phyloP scores from a whole-genome alignment of 2,113 vertebrate species.

The Pimephales promelas region DNA sequence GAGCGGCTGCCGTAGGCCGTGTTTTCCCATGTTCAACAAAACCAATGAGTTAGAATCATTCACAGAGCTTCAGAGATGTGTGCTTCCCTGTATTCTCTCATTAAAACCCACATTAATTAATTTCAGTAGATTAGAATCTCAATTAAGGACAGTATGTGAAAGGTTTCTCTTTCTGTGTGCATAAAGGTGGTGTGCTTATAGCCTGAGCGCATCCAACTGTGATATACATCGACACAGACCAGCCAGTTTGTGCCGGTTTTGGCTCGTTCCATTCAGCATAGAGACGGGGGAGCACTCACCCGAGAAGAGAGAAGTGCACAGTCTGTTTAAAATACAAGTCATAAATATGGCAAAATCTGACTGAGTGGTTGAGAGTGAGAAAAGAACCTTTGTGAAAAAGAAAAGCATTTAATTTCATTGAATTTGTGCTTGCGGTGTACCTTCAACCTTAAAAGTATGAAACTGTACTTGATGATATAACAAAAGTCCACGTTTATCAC shows the following conservation, averaged over 20 bases:
- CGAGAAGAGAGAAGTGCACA: not conserved
- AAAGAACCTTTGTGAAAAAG: not conserved
- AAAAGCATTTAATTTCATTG: not conserved
- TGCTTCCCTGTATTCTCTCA: not conserved
- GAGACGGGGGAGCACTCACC: not conserved
- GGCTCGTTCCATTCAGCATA: not conserved
- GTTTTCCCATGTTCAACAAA: conserved; percentile 5
- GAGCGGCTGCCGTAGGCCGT: not conserved
- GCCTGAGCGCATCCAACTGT: not conserved
- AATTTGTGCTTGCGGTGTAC: no score
- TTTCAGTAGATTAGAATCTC: not conserved
- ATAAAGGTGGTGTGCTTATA: not conserved
- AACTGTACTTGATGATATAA: not conserved
- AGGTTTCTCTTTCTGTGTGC: not conserved
- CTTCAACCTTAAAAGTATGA: not conserved
- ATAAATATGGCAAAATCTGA: not conserved
- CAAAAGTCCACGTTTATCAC: not conserved
- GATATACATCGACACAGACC: not conserved
- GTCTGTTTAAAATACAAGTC: not conserved
- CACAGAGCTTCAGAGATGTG: not conserved
- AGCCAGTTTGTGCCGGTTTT: conserved; percentile 27
- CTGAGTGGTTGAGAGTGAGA: not conserved
- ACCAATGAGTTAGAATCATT: not conserved
- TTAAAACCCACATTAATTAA: not conserved
- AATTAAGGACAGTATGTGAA: not conserved